These are phyloP conservation scores for Coccyzus lansbergi DNA, from an alignment of 2,797 vertebrate genomes.

Conservation along the genomic window DNA sequence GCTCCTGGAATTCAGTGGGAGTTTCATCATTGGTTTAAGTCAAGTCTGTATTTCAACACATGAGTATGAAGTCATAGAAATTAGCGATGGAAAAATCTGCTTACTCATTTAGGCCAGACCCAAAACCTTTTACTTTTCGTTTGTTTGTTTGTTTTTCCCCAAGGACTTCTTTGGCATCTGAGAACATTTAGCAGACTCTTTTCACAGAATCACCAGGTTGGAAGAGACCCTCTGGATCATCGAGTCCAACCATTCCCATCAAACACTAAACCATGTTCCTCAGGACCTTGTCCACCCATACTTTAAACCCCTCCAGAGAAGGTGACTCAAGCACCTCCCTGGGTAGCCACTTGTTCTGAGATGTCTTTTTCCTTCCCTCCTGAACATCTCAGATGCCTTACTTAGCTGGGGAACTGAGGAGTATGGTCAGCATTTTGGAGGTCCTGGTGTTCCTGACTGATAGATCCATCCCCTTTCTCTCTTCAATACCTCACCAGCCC, in stretches of 20 bases:
- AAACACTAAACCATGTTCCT: no score
- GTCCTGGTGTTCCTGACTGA: not conserved
- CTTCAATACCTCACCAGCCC: not conserved
- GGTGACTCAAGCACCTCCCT: no score
- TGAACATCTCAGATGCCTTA: not conserved
- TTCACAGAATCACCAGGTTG: no score
- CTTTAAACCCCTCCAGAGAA: no score
- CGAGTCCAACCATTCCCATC: no score
- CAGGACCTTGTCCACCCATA: no score
- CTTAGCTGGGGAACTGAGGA: not conserved
- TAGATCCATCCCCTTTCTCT: not conserved
- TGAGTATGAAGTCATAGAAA: conserved; percentile 20
- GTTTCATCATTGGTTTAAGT: conserved; percentile 7
- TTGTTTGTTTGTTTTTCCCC: not conserved
- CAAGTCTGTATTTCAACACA: conserved; percentile 2
- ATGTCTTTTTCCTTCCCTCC: not conserved
- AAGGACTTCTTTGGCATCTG: not conserved
- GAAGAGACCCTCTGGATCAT: no score
- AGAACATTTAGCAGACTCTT: not conserved
- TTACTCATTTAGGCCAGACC: not conserved
- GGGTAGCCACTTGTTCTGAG: no score
- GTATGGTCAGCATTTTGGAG: not conserved
- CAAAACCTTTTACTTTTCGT: not conserved
- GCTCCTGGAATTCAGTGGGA: conserved; percentile 22
- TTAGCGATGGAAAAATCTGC: not conserved